phyloP scores from a whole-genome alignment of 2,797 vertebrate genomes.

The Melanotaenia parkinsoni region DNA sequence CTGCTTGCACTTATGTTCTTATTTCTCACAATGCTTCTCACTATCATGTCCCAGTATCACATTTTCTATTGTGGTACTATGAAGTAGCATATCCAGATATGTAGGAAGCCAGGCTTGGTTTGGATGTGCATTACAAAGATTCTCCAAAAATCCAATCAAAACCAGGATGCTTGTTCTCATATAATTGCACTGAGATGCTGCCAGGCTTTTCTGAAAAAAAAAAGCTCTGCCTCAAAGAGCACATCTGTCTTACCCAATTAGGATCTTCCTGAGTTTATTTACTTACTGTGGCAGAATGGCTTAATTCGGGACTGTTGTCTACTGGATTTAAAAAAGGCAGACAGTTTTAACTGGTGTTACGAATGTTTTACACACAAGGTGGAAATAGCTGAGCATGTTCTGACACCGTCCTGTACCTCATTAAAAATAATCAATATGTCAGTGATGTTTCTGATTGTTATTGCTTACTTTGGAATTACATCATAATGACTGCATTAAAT shows the following conservation, averaged over 20 bases:
- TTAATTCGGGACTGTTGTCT: conserved; percentile 46
- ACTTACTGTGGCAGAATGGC: conserved; percentile 40
- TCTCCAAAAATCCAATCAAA: conserved; percentile 8
- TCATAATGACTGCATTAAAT: neutral
- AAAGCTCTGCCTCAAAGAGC: conserved; percentile 59
- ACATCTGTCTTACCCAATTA: conserved; percentile 60
- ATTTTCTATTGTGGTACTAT: neutral
- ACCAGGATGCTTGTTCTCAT: neutral
- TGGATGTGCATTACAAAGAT: neutral
- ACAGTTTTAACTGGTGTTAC: conserved; percentile 33
- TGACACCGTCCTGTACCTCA: conserved; percentile 13
- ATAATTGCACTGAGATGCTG: conserved; percentile 25
- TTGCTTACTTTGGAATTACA: neutral
- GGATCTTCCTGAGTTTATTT: conserved; percentile 51
- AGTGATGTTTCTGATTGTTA: neutral
- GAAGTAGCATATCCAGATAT: neutral
- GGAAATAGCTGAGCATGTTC: neutral
- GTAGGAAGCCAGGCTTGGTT: neutral
- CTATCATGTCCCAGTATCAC: neutral
- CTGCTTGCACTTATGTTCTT: neutral
- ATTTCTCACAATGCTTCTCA: neutral
- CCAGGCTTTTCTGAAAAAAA: conserved; percentile 31
- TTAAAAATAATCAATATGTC: conserved; percentile 1
- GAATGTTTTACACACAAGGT: conserved; percentile 37
- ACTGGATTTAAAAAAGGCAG: conserved; percentile 13